These are phyloP conservation scores for Rhabditoides inermis DNA, from an alignment of 2,888 invertebrate genomes.

Conservation along the genomic window DNA sequence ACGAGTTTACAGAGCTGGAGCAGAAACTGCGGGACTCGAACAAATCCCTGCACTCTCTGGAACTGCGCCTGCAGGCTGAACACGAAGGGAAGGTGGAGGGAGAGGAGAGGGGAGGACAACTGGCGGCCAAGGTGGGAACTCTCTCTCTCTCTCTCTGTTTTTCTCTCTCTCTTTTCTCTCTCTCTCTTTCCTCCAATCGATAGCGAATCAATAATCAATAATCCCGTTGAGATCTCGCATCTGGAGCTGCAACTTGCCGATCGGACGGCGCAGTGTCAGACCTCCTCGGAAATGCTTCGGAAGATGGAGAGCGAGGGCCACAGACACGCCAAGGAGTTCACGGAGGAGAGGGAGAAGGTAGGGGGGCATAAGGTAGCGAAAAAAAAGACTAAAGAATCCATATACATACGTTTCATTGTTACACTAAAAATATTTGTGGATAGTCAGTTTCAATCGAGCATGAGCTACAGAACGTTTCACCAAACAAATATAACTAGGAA, in stretches of 20 bases:
- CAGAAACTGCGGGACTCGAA: constrained; percentile 17
- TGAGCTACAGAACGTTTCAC: too few relatives aligned
- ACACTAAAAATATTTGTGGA: too few relatives aligned
- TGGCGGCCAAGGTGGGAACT: constrained; percentile 6
- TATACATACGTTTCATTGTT: too few relatives aligned
- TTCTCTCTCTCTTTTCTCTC: not conserved
- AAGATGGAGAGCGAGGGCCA: constrained; percentile 26
- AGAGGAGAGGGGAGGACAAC: constrained; percentile 14
- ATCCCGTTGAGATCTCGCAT: constrained; percentile 8
- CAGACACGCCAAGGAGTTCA: constrained; percentile 17
- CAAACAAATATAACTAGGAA: too few relatives aligned
- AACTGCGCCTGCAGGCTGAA: constrained; percentile 15
- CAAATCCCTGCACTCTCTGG: constrained; percentile 14
- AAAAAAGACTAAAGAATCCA: too few relatives aligned
- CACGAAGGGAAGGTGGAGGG: constrained; percentile 20
- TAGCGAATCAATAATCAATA: not conserved
- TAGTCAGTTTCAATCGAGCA: too few relatives aligned
- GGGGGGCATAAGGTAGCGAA: too few relatives aligned
- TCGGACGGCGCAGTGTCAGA: constrained; percentile 20
- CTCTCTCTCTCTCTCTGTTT: not conserved
- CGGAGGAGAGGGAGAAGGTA: constrained; percentile 20
- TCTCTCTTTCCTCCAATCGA: not conserved
- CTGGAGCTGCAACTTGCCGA: constrained; percentile 27
- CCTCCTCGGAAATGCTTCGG: constrained; percentile 16
- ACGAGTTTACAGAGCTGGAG: constrained; percentile 20